A percentile compares a stretch with the other conserved stretches of the same genome.
These are phyloP conservation scores for Pseudorectes ferrugineus DNA, from an alignment of 2,113 vertebrate species.

Conservation along the genomic window DNA sequence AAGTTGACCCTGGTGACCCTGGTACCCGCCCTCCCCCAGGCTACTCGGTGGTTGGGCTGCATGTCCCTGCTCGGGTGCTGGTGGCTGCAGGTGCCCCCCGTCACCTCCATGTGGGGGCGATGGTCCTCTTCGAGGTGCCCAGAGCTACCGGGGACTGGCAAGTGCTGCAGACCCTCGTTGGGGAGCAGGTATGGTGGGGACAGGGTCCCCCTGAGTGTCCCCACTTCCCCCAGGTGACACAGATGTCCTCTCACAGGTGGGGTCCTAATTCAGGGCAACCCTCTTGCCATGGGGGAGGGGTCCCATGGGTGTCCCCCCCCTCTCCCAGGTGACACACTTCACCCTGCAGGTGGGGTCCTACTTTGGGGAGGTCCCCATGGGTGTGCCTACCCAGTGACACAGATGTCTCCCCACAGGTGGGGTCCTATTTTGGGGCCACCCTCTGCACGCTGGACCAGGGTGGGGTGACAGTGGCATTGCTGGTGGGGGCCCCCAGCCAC, in stretches of 20 bases:
- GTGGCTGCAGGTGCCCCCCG: neutral
- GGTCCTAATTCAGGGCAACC: neutral
- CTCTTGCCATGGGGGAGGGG: neutral
- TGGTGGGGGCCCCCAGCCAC: neutral
- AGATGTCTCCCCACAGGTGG: neutral
- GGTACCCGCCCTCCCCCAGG: neutral
- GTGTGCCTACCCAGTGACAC: neutral
- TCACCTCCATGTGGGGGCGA: neutral
- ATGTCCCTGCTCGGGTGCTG: neutral
- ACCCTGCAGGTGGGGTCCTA: neutral
- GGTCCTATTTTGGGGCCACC: neutral
- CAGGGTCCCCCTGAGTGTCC: neutral
- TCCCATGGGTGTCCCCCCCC: neutral
- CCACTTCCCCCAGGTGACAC: neutral
- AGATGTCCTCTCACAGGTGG: neutral
- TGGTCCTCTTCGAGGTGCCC: neutral
- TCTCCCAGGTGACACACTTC: neutral
- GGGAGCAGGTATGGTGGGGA: neutral
- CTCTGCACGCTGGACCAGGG: neutral
- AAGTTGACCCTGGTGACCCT: neutral
- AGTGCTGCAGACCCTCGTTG: neutral
- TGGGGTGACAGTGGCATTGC: neutral
- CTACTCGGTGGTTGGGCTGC: neutral
- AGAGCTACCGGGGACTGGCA: neutral
- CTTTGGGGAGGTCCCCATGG: neutral